Conservation (phyloP, 2,113 vertebrate species). For the Seriola rivoliana region DNA sequence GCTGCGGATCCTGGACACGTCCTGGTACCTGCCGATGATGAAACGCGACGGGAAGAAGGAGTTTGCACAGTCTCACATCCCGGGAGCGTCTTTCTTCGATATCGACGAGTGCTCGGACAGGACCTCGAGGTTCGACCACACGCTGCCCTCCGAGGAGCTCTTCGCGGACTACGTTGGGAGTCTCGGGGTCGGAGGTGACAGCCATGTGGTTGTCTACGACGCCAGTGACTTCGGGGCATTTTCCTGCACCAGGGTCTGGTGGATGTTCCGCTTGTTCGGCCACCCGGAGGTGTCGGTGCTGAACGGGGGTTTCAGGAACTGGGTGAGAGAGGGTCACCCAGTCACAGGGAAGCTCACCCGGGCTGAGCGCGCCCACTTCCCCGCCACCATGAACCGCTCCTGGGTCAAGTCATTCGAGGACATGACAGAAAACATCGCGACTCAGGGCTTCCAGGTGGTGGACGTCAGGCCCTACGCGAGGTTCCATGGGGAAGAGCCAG, state of each 20-base stretch:
- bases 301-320: constrained; percentile 90
- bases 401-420: constrained; percentile 88
- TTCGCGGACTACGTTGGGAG: constrained; percentile 87
- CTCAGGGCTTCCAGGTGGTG: constrained; percentile 38
- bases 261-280: constrained; percentile 94
- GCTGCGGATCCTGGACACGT: constrained; percentile 89
- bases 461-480: constrained; percentile 14
- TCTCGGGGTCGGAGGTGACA: constrained; percentile 87
- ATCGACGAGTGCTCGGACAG: constrained; percentile 90
- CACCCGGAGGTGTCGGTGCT: constrained; percentile 89
- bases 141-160: constrained; percentile 83
- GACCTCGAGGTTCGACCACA: constrained; percentile 88
- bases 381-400: constrained; percentile 76
- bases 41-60: constrained; percentile 84
- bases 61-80: constrained; percentile 88
- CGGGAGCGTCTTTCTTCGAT: constrained; percentile 90
- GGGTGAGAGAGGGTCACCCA: constrained; percentile 83
- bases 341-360: constrained; percentile 72
- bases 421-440: constrained; percentile 83
- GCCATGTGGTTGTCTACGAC: constrained; percentile 93
- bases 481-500: constrained; percentile 28
- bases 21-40: constrained; percentile 91
- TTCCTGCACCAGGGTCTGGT: constrained; percentile 88
- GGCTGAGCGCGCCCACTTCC: constrained; percentile 77
- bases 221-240: constrained; percentile 89